Evolutionary conservation across 64 coral and sea anemone species (phyloP).

Genomic region (Montipora efflorescens): DNA sequence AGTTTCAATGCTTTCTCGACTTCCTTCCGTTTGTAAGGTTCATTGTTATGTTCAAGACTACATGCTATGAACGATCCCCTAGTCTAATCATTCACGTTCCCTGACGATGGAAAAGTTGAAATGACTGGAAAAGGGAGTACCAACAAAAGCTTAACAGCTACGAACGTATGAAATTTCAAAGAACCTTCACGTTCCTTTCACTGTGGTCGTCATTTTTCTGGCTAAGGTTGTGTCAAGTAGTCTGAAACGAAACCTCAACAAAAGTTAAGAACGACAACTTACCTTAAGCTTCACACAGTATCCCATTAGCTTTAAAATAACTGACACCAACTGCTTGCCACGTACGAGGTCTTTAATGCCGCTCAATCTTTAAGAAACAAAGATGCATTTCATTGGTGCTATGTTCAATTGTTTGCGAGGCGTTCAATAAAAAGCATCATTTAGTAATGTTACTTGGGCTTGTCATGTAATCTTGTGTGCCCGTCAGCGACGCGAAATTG

Average conservation of each 20-base stretch:
- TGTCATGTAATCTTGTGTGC: neutral
- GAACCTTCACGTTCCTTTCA: too few relatives aligned
- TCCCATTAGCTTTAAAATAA: constrained; percentile 92
- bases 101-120: neutral
- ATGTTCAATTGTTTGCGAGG: neutral
- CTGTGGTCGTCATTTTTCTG: neutral
- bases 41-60: too few relatives aligned
- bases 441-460: too few relatives aligned
- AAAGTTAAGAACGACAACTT: neutral
- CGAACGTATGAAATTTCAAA: too few relatives aligned
- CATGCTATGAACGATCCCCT: too few relatives aligned
- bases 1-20: neutral
- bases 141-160: too few relatives aligned
- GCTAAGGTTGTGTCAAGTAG: neutral
- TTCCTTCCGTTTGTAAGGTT: neutral
- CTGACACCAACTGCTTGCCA: constrained; percentile 88
- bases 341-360: constrained; percentile 86
- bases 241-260: neutral
- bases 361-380: constrained; percentile 67
- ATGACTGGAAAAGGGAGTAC: neutral
- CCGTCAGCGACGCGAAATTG: neutral
- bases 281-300: constrained; percentile 98
- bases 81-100: too few relatives aligned
- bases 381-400: neutral
- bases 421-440: neutral